Base-by-base conservation (phyloP, 1,140 invertebrate genomes). In the Linepithema humile region DNA sequence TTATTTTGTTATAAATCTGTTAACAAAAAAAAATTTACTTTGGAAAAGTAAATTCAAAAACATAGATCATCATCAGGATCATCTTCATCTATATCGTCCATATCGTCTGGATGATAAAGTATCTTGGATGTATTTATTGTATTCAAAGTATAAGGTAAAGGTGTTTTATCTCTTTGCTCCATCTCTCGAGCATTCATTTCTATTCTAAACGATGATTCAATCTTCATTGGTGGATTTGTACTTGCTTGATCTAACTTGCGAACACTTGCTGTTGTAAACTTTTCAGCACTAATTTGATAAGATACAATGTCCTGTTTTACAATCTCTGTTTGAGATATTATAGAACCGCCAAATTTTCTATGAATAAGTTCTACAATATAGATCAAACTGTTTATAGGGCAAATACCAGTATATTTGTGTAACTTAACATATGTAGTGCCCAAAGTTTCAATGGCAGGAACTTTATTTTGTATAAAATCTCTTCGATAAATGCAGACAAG, bases 1-100 rank as follows among this genome's bases (percentile, higher is more conserved):
- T n/a, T n/a, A n/a, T n/a, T n/a, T n/a, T n/a, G n/a, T n/a, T n/a
- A n/a, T n/a, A n/a, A n/a, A n/a, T n/a, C n/a, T n/a, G n/a, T n/a
- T n/a, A n/a, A n/a, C n/a, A n/a, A n/a, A n/a, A n/a, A n/a, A n/a
- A n/a, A n/a, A 45, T 45, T 45, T 15, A 12, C 15, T 12, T 0
- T 45, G 15, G 43, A 40, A 9, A 45, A 45, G 10, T 35, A 55
- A 82, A 62, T 65, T 89, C 89, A 95, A 82, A 95, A 91, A 86
- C 90, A 90, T 57, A 95, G 87, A 89, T 95, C 94, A 90, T 95
- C 93, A 89, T 96, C 95, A 15, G 95, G 95, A 94, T 95, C 95
- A 90, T 95, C 95, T 60, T 95, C 95, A 85, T 96, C 95, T 5
- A 95, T 92, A 91, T 95, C 95, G 90, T 95, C 95, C 32, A 92